Conservation (phyloP, 2,113 vertebrate species). For the Ceyx margarethae region DNA sequence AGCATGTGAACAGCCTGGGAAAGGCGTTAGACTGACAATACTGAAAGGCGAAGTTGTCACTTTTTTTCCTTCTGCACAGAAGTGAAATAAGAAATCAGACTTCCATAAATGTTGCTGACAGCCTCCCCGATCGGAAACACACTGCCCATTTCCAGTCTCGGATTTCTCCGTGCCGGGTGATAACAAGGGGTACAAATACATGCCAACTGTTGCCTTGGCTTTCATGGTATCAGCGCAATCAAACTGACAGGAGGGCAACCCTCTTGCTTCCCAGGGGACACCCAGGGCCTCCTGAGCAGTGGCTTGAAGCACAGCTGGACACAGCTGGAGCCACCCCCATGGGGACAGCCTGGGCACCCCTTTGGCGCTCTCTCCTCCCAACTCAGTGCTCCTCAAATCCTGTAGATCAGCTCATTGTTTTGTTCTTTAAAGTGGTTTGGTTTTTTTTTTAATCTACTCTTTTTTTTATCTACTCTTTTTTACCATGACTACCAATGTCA, state of each 20-base stretch:
- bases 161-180: rapidly evolving
- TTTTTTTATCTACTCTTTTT: neutral
- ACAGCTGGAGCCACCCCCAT: neutral
- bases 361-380: neutral
- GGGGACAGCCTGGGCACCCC: neutral
- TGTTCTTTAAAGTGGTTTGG: neutral
- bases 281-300: neutral
- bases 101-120: neutral
- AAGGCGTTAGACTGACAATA: neutral
- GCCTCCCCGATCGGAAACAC: neutral
- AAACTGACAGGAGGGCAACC: neutral
- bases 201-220: neutral
- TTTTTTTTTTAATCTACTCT: neutral
- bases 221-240: neutral
- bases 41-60: neutral
- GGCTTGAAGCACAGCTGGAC: neutral
- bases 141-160: neutral
- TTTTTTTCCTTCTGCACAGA: conserved; percentile 5
- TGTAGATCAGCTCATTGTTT: neutral
- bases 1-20: neutral
- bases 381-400: neutral
- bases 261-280: neutral
- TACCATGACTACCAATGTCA: rapidly evolving
- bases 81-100: conserved; percentile 39
- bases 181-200: neutral